phyloP scores from a whole-genome alignment of 1,140 invertebrate species.

The Hylaeus volcanicus region DNA sequence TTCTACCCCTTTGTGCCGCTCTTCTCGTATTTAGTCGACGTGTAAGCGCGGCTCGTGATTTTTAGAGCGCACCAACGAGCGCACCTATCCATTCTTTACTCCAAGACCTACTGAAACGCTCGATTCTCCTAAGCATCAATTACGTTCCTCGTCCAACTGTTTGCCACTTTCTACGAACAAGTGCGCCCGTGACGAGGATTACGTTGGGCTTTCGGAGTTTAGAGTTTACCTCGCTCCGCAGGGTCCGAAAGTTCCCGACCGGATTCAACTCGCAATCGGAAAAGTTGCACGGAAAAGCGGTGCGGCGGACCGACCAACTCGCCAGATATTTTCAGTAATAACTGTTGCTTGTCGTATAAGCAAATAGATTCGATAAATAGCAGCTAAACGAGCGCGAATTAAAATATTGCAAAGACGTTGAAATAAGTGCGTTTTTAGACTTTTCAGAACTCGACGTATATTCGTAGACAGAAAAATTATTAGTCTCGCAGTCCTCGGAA shows the following conservation, averaged over 20 bases:
- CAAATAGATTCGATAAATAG: too few relatives aligned
- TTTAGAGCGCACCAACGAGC: neutral
- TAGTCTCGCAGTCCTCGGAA: too few relatives aligned
- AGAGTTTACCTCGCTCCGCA: constrained; percentile 5
- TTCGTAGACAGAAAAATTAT: too few relatives aligned
- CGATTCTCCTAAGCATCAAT: constrained; percentile 7
- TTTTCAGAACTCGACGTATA: too few relatives aligned
- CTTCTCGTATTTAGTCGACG: neutral
- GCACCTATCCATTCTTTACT: neutral
- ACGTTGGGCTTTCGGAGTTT: constrained; percentile 6
- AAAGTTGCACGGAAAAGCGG: neutral
- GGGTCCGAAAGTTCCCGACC: constrained; percentile 4
- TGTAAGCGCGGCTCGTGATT: neutral
- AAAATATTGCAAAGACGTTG: too few relatives aligned
- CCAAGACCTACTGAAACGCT: neutral
- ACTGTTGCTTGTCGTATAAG: too few relatives aligned
- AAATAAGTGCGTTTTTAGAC: too few relatives aligned
- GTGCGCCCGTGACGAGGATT: neutral
- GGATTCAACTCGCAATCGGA: constrained; percentile 24
- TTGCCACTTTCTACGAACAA: constrained; percentile 10
- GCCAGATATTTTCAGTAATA: neutral
- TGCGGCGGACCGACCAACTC: neutral
- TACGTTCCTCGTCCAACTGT: constrained; percentile 13
- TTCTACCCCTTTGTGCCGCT: neutral
- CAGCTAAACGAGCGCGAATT: too few relatives aligned